Evolutionary conservation across 2,797 vertebrate genomes (phyloP).

Genomic region (Phrynocephalus vlangalii): DNA sequence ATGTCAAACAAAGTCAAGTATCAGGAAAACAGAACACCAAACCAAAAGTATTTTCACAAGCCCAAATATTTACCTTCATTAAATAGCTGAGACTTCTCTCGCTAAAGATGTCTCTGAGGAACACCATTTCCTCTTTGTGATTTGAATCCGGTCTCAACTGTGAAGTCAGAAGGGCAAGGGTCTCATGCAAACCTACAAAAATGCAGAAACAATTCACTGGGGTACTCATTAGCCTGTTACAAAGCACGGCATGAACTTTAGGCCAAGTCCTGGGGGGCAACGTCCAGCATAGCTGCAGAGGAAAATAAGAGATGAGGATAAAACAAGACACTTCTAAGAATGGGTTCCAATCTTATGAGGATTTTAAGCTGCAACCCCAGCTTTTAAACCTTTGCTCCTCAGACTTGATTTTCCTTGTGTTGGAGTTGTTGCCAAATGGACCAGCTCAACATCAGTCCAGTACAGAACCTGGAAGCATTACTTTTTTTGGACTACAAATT

Average conservation of each 20-base stretch:
- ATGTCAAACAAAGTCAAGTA: not conserved
- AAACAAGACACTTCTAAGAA: not conserved
- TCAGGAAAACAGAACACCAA: not conserved
- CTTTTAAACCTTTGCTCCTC: not conserved
- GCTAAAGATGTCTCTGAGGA: constrained; percentile 90
- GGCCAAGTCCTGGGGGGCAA: not conserved
- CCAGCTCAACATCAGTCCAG: not conserved
- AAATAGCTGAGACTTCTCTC: constrained; percentile 90
- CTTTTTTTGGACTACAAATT: too few relatives aligned
- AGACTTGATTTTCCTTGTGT: not conserved
- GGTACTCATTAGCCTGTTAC: not conserved
- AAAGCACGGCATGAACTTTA: not conserved
- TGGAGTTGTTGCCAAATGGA: too few relatives aligned
- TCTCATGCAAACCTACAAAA: constrained; percentile 89
- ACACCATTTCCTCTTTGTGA: constrained; percentile 91
- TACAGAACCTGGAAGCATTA: not conserved
- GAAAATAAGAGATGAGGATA: not conserved
- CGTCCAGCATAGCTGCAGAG: not conserved
- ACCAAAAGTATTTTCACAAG: not conserved
- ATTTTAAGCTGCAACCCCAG: not conserved
- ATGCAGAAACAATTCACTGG: constrained; percentile 26
- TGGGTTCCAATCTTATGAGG: too few relatives aligned
- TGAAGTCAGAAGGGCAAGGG: constrained; percentile 91
- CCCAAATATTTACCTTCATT: constrained; percentile 84
- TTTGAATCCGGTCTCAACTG: constrained; percentile 91